Percentiles rank a stretch among this genome's conserved stretches.
phyloP scores from a whole-genome alignment of 2,113 vertebrate species.

The Alces alces region DNA sequence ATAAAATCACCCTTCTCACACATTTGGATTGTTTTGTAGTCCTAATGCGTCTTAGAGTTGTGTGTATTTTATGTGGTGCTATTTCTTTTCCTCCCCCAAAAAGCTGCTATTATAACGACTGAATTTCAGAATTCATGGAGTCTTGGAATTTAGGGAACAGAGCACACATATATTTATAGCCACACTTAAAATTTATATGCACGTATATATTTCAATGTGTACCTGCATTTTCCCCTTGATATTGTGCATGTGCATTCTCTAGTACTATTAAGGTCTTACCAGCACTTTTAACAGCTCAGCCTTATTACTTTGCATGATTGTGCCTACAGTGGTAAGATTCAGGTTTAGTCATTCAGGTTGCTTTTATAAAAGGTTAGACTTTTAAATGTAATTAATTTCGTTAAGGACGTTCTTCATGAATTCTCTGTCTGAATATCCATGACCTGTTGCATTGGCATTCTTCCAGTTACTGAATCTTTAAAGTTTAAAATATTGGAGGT shows the following conservation, averaged over 20 bases:
- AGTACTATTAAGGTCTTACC: not conserved
- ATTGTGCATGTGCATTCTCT: not conserved
- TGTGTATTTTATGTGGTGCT: conserved; percentile 22
- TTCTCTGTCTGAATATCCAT: not conserved
- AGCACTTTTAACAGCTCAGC: not conserved
- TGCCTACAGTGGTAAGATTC: not conserved
- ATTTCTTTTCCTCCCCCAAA: conserved; percentile 37
- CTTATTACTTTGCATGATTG: not conserved
- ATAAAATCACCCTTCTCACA: not conserved
- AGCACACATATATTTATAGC: conserved; percentile 38
- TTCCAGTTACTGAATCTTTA: not conserved
- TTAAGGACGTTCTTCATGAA: not conserved
- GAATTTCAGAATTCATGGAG: conserved; percentile 52
- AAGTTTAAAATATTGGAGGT: not conserved
- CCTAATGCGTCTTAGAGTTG: not conserved
- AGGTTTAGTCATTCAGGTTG: not conserved
- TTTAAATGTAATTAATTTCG: not conserved
- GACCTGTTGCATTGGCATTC: not conserved
- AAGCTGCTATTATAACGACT: conserved; percentile 58
- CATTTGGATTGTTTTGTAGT: not conserved
- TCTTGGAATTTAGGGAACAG: conserved; percentile 23
- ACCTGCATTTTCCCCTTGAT: not conserved
- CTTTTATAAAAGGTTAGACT: not conserved
- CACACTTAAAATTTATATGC: conserved; percentile 33
- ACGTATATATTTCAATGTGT: conserved; percentile 33